Conservation (phyloP, 2,113 vertebrate genomes). For the Mustela nigripes region DNA sequence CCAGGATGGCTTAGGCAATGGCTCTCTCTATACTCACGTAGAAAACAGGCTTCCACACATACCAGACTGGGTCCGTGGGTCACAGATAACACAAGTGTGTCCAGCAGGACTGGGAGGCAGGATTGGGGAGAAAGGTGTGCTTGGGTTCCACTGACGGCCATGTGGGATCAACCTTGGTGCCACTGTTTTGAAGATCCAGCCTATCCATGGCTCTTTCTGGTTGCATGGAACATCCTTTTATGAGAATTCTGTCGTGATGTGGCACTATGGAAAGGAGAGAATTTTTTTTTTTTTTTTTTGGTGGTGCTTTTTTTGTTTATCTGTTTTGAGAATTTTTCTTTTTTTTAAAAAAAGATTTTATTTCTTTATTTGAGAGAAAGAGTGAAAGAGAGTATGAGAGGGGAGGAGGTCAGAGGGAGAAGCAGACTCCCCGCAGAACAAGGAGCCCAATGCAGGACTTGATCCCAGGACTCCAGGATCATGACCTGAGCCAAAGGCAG, state of each 20-base stretch:
- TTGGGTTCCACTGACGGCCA: accelerated
- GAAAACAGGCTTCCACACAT: neutral
- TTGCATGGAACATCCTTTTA: neutral
- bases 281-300: neutral
- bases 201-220: neutral
- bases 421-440: no score
- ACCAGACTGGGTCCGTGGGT: accelerated
- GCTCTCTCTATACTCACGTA: neutral
- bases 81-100: accelerated
- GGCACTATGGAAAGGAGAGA: no score
- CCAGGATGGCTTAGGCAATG: accelerated
- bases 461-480: no score
- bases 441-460: no score
- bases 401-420: no score
- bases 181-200: neutral
- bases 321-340: no score
- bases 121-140: neutral
- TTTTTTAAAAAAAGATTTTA: no score
- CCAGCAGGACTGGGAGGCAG: accelerated
- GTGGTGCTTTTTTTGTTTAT: no score
- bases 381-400: no score
- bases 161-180: neutral
- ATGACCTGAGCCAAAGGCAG: no score
- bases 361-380: no score
- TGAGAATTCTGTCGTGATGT: neutral